These are phyloP conservation scores for Tenthredo mesomela DNA, from an alignment of 2,888 invertebrate species.

Conservation along the genomic window DNA sequence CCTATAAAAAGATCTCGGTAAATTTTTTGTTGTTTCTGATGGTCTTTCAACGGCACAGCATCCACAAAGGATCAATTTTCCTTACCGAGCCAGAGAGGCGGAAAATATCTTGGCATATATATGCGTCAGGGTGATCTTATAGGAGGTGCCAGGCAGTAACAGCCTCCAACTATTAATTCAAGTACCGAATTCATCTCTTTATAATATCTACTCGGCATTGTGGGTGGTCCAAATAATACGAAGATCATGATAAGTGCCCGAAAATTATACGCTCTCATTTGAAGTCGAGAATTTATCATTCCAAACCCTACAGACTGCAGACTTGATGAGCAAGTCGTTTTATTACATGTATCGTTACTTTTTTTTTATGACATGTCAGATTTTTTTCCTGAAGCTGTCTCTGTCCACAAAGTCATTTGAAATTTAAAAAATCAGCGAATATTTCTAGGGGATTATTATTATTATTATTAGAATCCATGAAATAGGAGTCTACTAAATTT, in stretches of 20 bases:
- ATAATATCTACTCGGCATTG: background rate
- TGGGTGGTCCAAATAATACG: conserved; percentile 19
- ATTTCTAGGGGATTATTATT: background rate
- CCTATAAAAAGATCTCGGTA: background rate
- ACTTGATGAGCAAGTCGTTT: background rate
- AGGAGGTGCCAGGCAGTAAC: background rate
- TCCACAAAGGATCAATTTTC: background rate
- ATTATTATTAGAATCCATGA: background rate
- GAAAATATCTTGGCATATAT: background rate
- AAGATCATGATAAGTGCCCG: conserved; percentile 28
- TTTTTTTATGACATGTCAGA: background rate
- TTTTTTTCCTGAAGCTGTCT: too few relatives aligned
- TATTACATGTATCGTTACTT: conserved; percentile 9
- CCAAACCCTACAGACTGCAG: background rate
- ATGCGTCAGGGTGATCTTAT: background rate
- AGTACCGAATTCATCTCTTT: conserved; percentile 22
- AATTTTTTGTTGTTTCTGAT: background rate
- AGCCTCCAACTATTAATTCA: conserved; percentile 5
- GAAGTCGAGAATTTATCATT: conserved; percentile 1
- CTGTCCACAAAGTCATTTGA: background rate
- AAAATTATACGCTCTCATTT: conserved; percentile 25
- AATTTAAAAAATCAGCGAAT: background rate
- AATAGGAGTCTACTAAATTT: background rate
- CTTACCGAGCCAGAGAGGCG: background rate
- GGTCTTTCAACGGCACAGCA: background rate